Evolutionary conservation across 2,797 vertebrate genomes (phyloP).

Genomic region (Nyctibius grandis): DNA sequence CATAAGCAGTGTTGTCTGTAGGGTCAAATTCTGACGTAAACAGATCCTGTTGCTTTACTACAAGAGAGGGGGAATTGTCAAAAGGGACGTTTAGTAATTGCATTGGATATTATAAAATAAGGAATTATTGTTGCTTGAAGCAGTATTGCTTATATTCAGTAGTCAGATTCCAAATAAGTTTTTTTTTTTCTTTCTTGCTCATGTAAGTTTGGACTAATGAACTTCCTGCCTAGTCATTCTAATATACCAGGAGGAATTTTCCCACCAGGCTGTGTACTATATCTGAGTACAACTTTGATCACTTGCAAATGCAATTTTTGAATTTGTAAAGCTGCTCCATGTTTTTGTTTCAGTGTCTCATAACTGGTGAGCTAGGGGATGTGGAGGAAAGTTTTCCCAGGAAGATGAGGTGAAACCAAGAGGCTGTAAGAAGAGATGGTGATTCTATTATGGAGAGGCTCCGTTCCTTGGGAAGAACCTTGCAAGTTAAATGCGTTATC

Average conservation of each 20-base stretch:
- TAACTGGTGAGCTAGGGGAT: not conserved
- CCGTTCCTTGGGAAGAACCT: not conserved
- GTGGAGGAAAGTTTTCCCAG: not conserved
- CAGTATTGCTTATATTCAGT: not conserved
- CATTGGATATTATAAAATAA: not conserved
- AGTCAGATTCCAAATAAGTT: not conserved
- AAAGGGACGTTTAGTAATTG: not conserved
- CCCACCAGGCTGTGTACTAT: not conserved
- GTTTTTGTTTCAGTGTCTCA: not conserved
- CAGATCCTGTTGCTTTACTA: not conserved
- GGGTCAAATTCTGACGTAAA: not conserved
- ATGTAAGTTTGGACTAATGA: conserved; percentile 17
- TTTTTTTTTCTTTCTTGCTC: not conserved
- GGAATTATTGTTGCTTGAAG: not conserved
- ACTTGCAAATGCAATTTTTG: not conserved
- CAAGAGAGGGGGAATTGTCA: not conserved
- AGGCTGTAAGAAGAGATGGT: not conserved
- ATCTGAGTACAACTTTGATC: not conserved
- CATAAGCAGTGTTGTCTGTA: not conserved
- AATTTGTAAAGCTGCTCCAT: not conserved
- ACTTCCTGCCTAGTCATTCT: conserved; percentile 18
- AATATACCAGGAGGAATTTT: not conserved
- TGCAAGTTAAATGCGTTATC: not conserved
- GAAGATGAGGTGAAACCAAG: not conserved
- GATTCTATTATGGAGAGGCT: not conserved